phyloP scores from a whole-genome alignment of 1,140 invertebrate species.

The Atta colombica region DNA sequence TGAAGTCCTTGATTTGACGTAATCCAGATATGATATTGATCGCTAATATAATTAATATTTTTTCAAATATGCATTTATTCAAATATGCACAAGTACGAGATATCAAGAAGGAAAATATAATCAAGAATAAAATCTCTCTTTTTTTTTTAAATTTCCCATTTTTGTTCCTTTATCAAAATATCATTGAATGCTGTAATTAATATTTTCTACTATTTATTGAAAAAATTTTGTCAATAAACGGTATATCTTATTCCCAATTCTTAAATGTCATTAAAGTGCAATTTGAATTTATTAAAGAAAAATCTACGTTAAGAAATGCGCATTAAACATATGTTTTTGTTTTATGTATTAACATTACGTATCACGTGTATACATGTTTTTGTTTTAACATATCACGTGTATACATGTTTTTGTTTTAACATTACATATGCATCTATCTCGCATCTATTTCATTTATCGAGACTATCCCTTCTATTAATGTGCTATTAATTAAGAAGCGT shows the following conservation, averaged over 20 bases:
- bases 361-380: not conserved
- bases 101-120: not conserved
- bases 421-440: not conserved
- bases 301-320: too few species aligned
- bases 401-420: not conserved
- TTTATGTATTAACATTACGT: not conserved
- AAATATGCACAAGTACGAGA: not conserved
- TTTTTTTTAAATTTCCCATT: constrained; percentile 16
- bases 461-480: not conserved
- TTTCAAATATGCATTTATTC: not conserved
- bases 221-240: not conserved
- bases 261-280: not conserved
- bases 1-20: constrained; percentile 29
- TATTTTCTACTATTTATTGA: not conserved
- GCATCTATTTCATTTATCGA: not conserved
- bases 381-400: not conserved
- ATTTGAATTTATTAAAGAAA: not conserved
- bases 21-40: not conserved
- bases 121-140: not conserved
- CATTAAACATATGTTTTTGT: not conserved
- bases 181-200: too few species aligned
- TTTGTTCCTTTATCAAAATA: constrained; percentile 11
- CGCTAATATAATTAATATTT: not conserved
- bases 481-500: constrained; percentile 34
- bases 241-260: constrained; percentile 2